Evolutionary conservation across 2,888 invertebrate genomes (phyloP).

Genomic region (Drosophila niveifrons): DNA sequence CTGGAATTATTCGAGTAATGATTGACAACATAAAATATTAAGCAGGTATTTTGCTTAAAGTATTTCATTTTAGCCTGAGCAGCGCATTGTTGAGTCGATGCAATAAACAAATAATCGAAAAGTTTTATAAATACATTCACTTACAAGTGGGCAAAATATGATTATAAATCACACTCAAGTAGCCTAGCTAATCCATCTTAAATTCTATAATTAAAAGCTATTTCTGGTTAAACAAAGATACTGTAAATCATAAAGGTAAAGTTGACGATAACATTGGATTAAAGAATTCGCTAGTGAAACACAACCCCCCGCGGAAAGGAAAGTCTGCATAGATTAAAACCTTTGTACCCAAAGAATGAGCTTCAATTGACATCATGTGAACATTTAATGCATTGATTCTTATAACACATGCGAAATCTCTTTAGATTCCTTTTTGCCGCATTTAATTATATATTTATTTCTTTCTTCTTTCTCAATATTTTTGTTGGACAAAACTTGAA

Average conservation of each 20-base stretch:
- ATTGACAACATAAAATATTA: neutral
- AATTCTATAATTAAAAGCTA: constrained; percentile 18
- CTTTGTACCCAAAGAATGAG: constrained; percentile 2
- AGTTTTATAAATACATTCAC: constrained; percentile 23
- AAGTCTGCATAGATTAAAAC: neutral
- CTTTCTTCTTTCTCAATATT: constrained; percentile 23
- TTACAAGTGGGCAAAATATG: constrained; percentile 33
- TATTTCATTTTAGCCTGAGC: neutral
- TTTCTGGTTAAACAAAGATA: constrained; percentile 15
- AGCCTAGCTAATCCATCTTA: constrained; percentile 34
- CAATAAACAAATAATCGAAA: neutral
- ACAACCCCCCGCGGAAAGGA: neutral
- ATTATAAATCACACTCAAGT: constrained; percentile 44
- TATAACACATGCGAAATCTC: neutral
- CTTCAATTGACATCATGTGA: neutral
- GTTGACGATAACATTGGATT: neutral
- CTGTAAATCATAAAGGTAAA: constrained; percentile 15
- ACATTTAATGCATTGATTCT: neutral
- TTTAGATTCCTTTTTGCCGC: neutral
- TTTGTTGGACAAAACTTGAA: constrained; percentile 13
- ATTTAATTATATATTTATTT: constrained; percentile 1
- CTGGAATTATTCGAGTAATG: too few species aligned
- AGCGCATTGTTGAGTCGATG: constrained; percentile 24
- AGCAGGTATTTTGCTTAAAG: neutral
- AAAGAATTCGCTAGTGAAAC: neutral